Conservation (phyloP, 1,140 invertebrate species). For the Magallana angulata region DNA sequence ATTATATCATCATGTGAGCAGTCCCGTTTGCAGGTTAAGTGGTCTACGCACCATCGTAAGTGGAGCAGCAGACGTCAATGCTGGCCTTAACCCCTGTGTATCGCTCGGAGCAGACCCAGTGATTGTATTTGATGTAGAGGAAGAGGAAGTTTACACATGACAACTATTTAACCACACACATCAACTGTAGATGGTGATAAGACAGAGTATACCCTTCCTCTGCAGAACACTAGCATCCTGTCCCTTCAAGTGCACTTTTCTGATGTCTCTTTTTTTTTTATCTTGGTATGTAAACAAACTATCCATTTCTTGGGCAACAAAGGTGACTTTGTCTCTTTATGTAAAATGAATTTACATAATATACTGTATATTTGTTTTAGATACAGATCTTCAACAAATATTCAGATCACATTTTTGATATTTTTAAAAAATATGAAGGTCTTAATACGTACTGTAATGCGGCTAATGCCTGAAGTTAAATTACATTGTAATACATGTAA, state of each 20-base stretch:
- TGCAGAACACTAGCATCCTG: slow-evolving; percentile 12
- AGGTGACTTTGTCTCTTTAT: no score
- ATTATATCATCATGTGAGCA: background rate
- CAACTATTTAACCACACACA: slow-evolving; percentile 28
- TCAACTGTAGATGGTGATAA: slow-evolving; percentile 19
- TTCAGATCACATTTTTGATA: no score
- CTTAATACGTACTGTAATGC: no score
- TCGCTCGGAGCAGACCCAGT: background rate
- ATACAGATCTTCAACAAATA: no score
- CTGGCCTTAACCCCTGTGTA: background rate
- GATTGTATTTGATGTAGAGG: background rate
- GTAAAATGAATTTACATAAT: no score
- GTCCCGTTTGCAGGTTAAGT: background rate
- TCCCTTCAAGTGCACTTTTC: background rate
- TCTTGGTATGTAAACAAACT: slow-evolving; percentile 8
- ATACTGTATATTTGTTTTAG: no score
- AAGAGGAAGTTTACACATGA: slow-evolving; percentile 8
- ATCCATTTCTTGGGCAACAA: background rate
- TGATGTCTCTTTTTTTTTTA: background rate
- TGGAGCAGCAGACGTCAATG: background rate
- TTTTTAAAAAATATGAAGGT: no score
- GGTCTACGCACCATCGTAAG: background rate
- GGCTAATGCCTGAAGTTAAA: no score
- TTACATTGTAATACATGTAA: no score
- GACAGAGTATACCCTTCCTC: slow-evolving; percentile 8